These are phyloP conservation scores for Oegoconia quadripuncta DNA, from an alignment of 2,888 invertebrate genomes.

Conservation along the genomic window DNA sequence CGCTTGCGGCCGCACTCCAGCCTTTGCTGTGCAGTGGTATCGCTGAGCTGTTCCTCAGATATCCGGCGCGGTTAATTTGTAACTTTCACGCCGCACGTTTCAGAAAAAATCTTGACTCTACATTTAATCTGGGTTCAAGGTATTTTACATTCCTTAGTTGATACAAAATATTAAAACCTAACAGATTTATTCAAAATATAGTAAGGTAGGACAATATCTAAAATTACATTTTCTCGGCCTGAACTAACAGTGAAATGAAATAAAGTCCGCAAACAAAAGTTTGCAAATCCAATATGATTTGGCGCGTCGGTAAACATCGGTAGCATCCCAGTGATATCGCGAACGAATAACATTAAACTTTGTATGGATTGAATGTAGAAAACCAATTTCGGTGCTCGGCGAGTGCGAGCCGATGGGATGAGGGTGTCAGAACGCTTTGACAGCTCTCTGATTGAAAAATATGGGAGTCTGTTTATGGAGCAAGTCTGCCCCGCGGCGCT, in stretches of 20 bases:
- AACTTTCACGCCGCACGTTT: conserved; percentile 40
- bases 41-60: conserved; percentile 44
- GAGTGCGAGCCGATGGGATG: conserved; percentile 79
- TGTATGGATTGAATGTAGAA: conserved; percentile 80
- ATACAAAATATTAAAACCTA: conserved; percentile 25
- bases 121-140: conserved; percentile 5
- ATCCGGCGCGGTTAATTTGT: conserved; percentile 68
- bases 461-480: conserved; percentile 80
- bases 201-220: conserved; percentile 60
- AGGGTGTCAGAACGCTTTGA: conserved; percentile 81
- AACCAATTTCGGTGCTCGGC: conserved; percentile 79
- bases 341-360: conserved; percentile 80
- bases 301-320: conserved; percentile 79
- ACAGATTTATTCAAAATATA: conserved; percentile 47
- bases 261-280: conserved; percentile 79
- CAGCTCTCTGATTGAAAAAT: conserved; percentile 82
- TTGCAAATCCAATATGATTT: conserved; percentile 80
- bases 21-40: conserved; percentile 43
- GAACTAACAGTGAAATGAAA: conserved; percentile 77
- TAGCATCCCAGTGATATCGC: conserved; percentile 79
- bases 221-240: conserved; percentile 72
- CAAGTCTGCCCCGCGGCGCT: conserved; percentile 47
- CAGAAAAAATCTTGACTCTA: conserved; percentile 6
- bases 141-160: conserved; percentile 31
- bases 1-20: conserved; percentile 65